phyloP scores from a whole-genome alignment of 2,113 vertebrate species.

The Limnothrissa miodon region DNA sequence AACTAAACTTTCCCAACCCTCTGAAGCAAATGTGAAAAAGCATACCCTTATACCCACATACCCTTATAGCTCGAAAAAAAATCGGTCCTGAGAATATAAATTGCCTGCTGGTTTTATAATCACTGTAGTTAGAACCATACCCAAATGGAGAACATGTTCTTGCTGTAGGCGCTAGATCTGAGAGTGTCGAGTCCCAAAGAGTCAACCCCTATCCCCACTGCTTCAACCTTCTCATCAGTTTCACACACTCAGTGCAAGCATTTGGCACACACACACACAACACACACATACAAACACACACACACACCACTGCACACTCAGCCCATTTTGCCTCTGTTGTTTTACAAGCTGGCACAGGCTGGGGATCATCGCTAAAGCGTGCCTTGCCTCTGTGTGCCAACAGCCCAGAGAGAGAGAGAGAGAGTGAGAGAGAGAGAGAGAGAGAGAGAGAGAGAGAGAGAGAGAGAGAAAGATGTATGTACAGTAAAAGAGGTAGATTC shows the following conservation, averaged over 20 bases:
- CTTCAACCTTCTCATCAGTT: not conserved
- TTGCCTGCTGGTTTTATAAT: no score
- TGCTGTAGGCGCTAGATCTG: not conserved
- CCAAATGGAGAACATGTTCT: not conserved
- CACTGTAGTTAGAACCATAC: not conserved
- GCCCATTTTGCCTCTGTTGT: constrained; percentile 55
- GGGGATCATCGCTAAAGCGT: constrained; percentile 4
- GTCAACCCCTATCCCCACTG: no score
- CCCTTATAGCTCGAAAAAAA: not conserved
- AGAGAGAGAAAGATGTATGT: not conserved
- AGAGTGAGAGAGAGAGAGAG: not conserved
- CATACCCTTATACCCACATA: no score
- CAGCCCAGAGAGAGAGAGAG: no score
- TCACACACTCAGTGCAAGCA: not conserved
- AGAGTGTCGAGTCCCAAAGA: not conserved
- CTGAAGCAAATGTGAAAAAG: not conserved
- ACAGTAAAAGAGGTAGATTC: constrained; percentile 30
- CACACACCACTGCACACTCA: constrained; percentile 53
- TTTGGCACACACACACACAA: not conserved
- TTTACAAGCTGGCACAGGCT: constrained; percentile 17
- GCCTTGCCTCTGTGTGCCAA: not conserved
- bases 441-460: not conserved
- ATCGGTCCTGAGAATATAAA: not conserved
- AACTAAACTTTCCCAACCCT: not conserved
- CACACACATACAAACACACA: constrained; percentile 51